These are phyloP conservation scores for Sebastes fasciatus DNA, from an alignment of 2,113 vertebrate species.

Conservation along the genomic window DNA sequence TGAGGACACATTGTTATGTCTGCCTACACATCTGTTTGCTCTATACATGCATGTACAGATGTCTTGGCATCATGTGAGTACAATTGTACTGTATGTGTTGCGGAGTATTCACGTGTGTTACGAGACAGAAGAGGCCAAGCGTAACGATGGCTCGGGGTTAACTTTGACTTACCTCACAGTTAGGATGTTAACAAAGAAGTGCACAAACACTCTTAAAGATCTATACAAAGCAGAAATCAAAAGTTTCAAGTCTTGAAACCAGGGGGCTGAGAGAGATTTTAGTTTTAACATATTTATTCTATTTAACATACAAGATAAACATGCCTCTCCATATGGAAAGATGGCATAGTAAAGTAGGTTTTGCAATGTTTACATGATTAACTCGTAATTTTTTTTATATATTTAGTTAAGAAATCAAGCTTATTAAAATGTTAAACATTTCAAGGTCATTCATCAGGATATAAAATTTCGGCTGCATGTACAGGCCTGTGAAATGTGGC, in stretches of 20 bases:
- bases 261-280: neutral
- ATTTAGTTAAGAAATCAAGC: neutral
- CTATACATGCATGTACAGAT: neutral
- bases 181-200: too few relatives aligned
- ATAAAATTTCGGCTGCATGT: neutral
- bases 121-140: neutral
- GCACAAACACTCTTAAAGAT: too few relatives aligned
- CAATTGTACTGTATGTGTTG: neutral
- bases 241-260: neutral
- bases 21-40: conserved; percentile 32
- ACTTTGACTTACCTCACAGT: neutral
- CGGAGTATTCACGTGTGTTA: neutral
- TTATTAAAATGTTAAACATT: neutral
- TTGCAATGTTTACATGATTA: neutral
- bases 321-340: neutral
- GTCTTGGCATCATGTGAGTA: conserved; percentile 7
- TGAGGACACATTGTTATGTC: conserved; percentile 4
- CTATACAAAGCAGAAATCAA: neutral
- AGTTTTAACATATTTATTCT: too few relatives aligned
- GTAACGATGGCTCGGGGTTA: conserved; percentile 15
- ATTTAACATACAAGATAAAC: neutral
- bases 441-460: neutral
- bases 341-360: neutral
- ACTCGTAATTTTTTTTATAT: neutral
- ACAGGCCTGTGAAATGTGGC: neutral